phyloP scores from a whole-genome alignment of 2,888 invertebrate species.

The Melieria picta region DNA sequence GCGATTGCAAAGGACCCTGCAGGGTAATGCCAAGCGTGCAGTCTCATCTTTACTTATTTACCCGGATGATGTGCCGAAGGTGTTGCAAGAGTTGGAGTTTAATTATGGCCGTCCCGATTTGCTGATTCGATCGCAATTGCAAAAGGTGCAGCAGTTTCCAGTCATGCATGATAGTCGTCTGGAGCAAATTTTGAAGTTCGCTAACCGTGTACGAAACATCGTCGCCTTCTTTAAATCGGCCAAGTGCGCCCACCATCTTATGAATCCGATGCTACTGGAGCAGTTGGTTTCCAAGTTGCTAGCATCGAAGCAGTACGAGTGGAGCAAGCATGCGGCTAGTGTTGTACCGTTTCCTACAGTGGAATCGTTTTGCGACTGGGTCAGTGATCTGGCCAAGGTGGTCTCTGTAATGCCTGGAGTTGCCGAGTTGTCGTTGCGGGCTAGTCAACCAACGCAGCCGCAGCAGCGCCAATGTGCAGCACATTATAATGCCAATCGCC shows the following conservation, averaged over 20 bases:
- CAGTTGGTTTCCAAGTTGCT: conserved; percentile 6
- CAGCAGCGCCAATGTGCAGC: conserved; percentile 2
- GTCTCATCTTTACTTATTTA: conserved; percentile 17
- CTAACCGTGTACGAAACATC: not conserved
- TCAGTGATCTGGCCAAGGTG: conserved; percentile 1
- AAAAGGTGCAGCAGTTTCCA: conserved; percentile 28
- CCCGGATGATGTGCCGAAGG: conserved; percentile 18
- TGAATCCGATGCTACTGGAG: conserved; percentile 21
- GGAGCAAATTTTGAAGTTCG: conserved; percentile 5
- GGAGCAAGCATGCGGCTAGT: conserved; percentile 7
- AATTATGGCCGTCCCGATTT: conserved; percentile 35
- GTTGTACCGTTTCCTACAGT: conserved; percentile 15
- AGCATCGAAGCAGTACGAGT: conserved; percentile 5
- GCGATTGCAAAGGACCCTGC: conserved; percentile 3
- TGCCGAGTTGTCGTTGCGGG: no score
- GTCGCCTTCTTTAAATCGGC: conserved; percentile 10
- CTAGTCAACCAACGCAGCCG: not conserved
- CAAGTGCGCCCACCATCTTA: conserved; percentile 21
- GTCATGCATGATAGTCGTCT: conserved; percentile 24
- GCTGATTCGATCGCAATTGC: conserved; percentile 26
- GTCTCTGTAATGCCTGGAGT: conserved; percentile 8
- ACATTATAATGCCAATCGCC: not conserved
- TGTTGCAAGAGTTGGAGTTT: conserved; percentile 30
- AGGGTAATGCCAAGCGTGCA: conserved; percentile 7
- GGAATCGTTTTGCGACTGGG: not conserved